Base-by-base conservation (phyloP, 92 coral and sea anemone species). In the Metridium senile region DNA sequence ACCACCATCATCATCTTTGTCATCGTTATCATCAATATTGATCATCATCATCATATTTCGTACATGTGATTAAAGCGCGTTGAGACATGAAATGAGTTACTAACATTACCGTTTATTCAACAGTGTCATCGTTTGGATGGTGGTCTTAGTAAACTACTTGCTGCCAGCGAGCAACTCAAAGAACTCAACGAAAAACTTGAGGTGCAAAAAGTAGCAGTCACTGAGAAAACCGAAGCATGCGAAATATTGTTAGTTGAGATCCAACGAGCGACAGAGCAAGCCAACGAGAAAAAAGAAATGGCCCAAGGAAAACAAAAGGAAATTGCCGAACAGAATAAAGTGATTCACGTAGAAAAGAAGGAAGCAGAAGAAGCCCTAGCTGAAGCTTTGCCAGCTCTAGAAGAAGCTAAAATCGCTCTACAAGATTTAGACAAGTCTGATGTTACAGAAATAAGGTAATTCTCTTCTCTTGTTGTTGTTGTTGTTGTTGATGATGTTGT, bases 71-170 rank as follows among this genome's bases (percentile, higher is more conserved):
- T n/a, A n/a, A n/a, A n/a, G n/a, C n/a, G n/a, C n/a, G n/a, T n/a
- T n/a, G n/a, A n/a, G n/a, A n/a, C n/a, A n/a, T n/a, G n/a, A n/a
- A n/a, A n/a, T n/a, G n/a, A n/a, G n/a, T n/a, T n/a, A n/a, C n/a
- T n/a, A n/a, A n/a, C n/a, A n/a, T n/a, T n/a, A n/a, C n/a, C n/a
- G n/a, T n/a, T n/a, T 62, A 1, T 2, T 11, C 33, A 54, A 23
- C 56, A 95, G 97, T 92, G 97, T 69, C 95, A 89, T 71, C 99
- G 99, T 74, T 79, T 96, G 20, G 99, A 96, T 71, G 99, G 99
- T 21, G 99, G 99, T 72, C 98, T 96, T 58, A 90, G 99, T 74
- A 96, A 96, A 39, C 93, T 96, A 67, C 62, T 96, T 64, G 99
- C 94, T 29, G 99, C 99, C 66, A 96, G 99, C 78, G 97, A 96